Evolutionary conservation across 2,888 invertebrate species (phyloP).

Genomic region (Drosophila pegasa): DNA sequence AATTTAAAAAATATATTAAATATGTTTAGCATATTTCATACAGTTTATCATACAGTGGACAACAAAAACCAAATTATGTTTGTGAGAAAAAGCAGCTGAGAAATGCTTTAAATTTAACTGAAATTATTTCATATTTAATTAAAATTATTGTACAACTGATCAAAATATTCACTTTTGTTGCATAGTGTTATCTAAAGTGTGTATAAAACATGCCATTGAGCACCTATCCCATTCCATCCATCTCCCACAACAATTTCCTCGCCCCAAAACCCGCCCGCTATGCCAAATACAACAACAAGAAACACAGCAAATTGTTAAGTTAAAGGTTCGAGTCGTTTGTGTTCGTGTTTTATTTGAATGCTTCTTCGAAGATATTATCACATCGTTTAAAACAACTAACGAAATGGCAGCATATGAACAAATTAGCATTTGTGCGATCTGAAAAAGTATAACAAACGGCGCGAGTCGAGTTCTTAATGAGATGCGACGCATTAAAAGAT

Average conservation of each 20-base stretch:
- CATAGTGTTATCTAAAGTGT: constrained; percentile 37
- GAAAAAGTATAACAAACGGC: constrained; percentile 56
- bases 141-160: not conserved
- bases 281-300: constrained; percentile 44
- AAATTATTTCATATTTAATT: not conserved
- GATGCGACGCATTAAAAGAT: constrained; percentile 62
- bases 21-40: constrained; percentile 1
- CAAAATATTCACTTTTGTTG: constrained; percentile 24
- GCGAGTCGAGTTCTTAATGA: constrained; percentile 61
- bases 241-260: not conserved
- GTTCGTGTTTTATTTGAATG: constrained; percentile 6
- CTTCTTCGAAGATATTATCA: constrained; percentile 69
- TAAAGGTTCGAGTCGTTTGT: constrained; percentile 56
- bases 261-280: constrained; percentile 43
- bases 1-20: not conserved
- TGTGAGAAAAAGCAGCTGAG: not conserved
- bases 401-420: constrained; percentile 68
- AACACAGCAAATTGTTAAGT: constrained; percentile 20
- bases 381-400: constrained; percentile 80
- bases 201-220: constrained; percentile 31
- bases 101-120: not conserved
- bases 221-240: not conserved
- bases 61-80: constrained; percentile 9
- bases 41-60: constrained; percentile 35
- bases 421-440: constrained; percentile 58